Evolutionary conservation across 2,888 invertebrate genomes (phyloP).

Genomic region (Ferdinandea cuprea): DNA sequence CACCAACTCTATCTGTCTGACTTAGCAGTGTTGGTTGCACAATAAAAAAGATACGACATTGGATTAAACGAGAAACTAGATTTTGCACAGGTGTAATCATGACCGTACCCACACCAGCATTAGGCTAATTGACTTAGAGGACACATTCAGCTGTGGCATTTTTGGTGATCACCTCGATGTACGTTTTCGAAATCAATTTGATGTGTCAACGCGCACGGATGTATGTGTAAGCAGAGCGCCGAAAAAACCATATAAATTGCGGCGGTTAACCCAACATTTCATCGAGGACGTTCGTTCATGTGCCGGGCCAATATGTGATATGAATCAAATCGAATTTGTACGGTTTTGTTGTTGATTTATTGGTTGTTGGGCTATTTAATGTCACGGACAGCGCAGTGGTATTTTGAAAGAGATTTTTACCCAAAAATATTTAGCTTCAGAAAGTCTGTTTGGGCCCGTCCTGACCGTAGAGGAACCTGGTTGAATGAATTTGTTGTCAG

Average conservation of each 20-base stretch:
- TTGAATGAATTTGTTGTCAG: conserved; percentile 35
- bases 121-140: conserved; percentile 60
- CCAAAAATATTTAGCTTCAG: conserved; percentile 1
- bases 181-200: conserved; percentile 47
- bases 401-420: conserved; percentile 34
- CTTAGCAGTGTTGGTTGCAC: neutral
- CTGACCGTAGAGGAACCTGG: no score
- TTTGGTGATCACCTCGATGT: neutral
- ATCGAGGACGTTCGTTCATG: conserved; percentile 27
- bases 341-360: conserved; percentile 62
- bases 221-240: neutral
- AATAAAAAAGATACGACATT: neutral
- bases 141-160: conserved; percentile 17
- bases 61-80: conserved; percentile 32
- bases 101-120: conserved; percentile 7
- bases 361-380: conserved; percentile 37
- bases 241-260: conserved; percentile 31
- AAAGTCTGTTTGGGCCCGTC: no score
- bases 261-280: conserved; percentile 58
- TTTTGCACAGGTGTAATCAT: conserved; percentile 41
- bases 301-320: conserved; percentile 28
- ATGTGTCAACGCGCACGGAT: conserved; percentile 23
- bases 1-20: conserved; percentile 23
- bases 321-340: conserved; percentile 48
- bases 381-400: neutral